phyloP scores from a whole-genome alignment of 1,140 invertebrate species.

The Listronotus oregonensis region DNA sequence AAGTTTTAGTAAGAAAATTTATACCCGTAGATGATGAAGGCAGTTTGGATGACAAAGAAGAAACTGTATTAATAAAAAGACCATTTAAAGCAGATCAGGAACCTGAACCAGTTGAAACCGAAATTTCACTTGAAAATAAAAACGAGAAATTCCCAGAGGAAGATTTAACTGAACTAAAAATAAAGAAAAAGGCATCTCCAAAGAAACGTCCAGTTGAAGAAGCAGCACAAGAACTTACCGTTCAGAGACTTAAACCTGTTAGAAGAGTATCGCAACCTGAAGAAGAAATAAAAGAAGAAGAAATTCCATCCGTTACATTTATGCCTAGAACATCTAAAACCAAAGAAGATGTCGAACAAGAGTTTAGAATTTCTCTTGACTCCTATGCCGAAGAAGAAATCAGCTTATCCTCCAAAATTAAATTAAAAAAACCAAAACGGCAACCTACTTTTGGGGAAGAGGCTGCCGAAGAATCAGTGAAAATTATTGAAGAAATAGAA shows the following conservation, averaged over 20 bases:
- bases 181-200: slow-evolving; percentile 56
- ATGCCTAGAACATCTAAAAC: slow-evolving; percentile 69
- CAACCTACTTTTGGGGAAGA: slow-evolving; percentile 74
- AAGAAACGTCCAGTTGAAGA: slow-evolving; percentile 67
- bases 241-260: slow-evolving; percentile 71
- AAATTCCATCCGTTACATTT: slow-evolving; percentile 66
- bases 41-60: slow-evolving; percentile 21
- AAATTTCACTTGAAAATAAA: slow-evolving; percentile 38
- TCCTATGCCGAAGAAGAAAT: slow-evolving; percentile 86
- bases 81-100: slow-evolving; percentile 55
- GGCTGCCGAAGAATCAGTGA: slow-evolving; percentile 71
- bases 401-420: slow-evolving; percentile 80
- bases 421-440: slow-evolving; percentile 70
- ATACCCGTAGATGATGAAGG: slow-evolving; percentile 18
- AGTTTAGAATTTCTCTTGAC: slow-evolving; percentile 82
- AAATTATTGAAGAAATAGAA: slow-evolving; percentile 71
- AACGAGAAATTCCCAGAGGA: slow-evolving; percentile 47
- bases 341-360: slow-evolving; percentile 84
- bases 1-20: slow-evolving; percentile 58
- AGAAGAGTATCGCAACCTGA: slow-evolving; percentile 68
- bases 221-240: slow-evolving; percentile 71
- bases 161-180: slow-evolving; percentile 62
- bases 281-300: slow-evolving; percentile 67
- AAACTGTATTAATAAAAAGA: slow-evolving; percentile 45
- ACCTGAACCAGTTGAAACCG: slow-evolving; percentile 40